These are phyloP conservation scores for Plecturocebus donacophilus DNA, from an alignment of 2,113 vertebrate genomes.

Conservation along the genomic window DNA sequence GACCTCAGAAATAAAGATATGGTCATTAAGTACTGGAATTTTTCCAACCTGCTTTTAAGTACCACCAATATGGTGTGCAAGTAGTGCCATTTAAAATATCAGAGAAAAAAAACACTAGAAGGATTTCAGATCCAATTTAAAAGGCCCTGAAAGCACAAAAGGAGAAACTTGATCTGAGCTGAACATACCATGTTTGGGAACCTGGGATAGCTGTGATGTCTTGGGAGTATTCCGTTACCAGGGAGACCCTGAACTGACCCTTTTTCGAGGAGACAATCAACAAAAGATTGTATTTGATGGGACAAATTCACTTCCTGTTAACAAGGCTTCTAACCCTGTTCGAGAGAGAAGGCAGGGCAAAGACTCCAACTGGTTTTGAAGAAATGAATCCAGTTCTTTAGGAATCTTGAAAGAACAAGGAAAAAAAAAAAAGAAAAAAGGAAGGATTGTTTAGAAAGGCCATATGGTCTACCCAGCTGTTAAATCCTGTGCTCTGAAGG, in stretches of 20 bases:
- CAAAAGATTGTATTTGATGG: constrained; percentile 80
- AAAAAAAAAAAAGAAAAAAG: not conserved
- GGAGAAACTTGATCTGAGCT: constrained; percentile 65
- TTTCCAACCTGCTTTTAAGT: constrained; percentile 58
- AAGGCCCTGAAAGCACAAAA: constrained; percentile 62
- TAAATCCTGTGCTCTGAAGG: constrained; percentile 23
- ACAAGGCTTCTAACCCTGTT: constrained; percentile 64
- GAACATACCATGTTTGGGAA: constrained; percentile 69
- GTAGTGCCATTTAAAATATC: constrained; percentile 20
- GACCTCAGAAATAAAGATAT: not conserved
- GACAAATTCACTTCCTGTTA: constrained; percentile 69
- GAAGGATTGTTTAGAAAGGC: not conserved
- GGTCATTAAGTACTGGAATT: not conserved
- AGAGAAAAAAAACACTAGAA: constrained; percentile 32
- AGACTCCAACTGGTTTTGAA: constrained; percentile 41
- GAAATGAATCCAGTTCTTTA: constrained; percentile 41
- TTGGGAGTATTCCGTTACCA: constrained; percentile 80
- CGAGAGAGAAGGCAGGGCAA: constrained; percentile 5
- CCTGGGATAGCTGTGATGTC: constrained; percentile 67
- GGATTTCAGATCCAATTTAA: constrained; percentile 56
- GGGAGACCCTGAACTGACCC: constrained; percentile 81
- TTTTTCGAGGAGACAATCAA: constrained; percentile 77
- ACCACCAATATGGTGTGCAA: not conserved
- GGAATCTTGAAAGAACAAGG: constrained; percentile 43
- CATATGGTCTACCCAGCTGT: constrained; percentile 48